Base-by-base conservation (phyloP, 2,888 invertebrate species). In the Cheilosia vernalis region DNA sequence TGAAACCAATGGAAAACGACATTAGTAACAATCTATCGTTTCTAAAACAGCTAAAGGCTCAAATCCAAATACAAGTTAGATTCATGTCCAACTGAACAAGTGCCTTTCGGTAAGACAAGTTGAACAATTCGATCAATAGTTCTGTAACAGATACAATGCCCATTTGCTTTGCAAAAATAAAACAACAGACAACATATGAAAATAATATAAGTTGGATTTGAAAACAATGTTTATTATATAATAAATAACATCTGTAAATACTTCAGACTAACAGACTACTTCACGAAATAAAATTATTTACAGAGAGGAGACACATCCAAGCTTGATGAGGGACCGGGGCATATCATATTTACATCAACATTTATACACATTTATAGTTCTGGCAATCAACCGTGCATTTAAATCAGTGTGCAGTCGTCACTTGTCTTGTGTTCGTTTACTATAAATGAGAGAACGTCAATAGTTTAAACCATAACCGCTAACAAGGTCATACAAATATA, bases 321-420 rank as follows among this genome's bases (percentile, higher is more conserved):
- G n/a, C 13, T 40, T 21, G 40, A 15, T 44, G 47, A 55, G n/a
- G 27, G 53, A 40, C 51, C 17, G 44, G 56, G 60, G 13, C 13
- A 37, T 13, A 21, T 19, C 49, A 70, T 77, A 77, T 73, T 33
- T 73, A 83, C 79, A 83, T 64, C 64, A 61, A 37, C 53, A 63
- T 2, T 9, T 17, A 58, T 40, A 58, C 58, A 56, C 27, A 72
- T 30, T 30, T 72, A 15, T 30, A 49, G 30, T 42, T 61, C 60
- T 55, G 42, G 42, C 30, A 51, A 49, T 40, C 37, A 19, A 51
- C 24, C 56, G 53, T 61, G 70, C 40, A 53, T 66, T 53, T 58
- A 58, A n/a, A 51, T 56, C 19, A 63, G 33, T 64, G 80, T 80
- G 64, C 74, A 64, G 81, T 72, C 81, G 72, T 85, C 81, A 80